These are phyloP conservation scores for Theretra japonica DNA, from an alignment of 2,888 invertebrate genomes.

Conservation along the genomic window DNA sequence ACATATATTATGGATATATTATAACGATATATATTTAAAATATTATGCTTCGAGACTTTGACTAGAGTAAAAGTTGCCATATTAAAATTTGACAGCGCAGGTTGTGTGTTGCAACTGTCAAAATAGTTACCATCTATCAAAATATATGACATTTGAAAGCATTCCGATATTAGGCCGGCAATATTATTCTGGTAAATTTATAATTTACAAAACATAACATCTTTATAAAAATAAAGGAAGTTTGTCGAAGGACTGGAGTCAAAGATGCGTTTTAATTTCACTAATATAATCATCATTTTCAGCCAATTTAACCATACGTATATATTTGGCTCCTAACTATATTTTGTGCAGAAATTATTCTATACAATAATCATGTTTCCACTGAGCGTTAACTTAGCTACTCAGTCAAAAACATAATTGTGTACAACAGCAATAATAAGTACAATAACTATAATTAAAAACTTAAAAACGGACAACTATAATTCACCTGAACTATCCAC, in stretches of 20 bases:
- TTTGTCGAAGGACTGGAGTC: constrained; percentile 17
- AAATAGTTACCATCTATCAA: constrained; percentile 7
- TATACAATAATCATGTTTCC: constrained; percentile 30
- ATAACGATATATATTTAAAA: constrained; percentile 30
- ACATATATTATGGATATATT: background rate
- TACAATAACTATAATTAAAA: constrained; percentile 42
- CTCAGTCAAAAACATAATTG: constrained; percentile 14
- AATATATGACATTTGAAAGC: constrained; percentile 34
- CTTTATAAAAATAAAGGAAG: constrained; percentile 26
- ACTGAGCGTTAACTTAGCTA: background rate
- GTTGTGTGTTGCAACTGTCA: background rate
- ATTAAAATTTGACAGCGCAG: background rate
- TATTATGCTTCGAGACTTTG: constrained; percentile 49
- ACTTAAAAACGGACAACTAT: constrained; percentile 39
- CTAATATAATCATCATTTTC: constrained; percentile 35
- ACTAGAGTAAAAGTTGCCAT: constrained; percentile 45
- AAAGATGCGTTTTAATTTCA: constrained; percentile 29
- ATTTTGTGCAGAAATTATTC: constrained; percentile 51
- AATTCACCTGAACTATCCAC: constrained; percentile 29
- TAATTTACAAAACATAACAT: constrained; percentile 8
- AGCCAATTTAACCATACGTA: constrained; percentile 30
- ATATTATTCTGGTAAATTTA: background rate
- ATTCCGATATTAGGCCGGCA: constrained; percentile 31
- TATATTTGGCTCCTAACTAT: constrained; percentile 45
- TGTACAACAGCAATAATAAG: background rate